Evolutionary conservation across 2,113 vertebrate species (phyloP).

Genomic region (Salvelinus sp.): DNA sequence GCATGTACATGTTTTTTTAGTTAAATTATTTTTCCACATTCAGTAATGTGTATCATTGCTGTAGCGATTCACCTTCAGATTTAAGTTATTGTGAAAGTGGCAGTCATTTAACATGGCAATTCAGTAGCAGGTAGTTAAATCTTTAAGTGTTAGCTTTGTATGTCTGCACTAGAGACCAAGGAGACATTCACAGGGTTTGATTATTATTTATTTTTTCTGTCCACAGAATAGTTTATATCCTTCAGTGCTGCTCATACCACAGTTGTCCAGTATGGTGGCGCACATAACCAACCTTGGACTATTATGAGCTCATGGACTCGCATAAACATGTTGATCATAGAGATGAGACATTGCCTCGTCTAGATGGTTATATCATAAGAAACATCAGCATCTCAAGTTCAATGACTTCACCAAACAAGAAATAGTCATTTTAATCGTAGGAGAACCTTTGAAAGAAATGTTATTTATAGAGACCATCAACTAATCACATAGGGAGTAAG

Average conservation of each 20-base stretch:
- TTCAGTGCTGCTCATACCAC: conserved; percentile 33
- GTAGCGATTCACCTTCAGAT: conserved; percentile 31
- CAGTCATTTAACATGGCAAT: conserved; percentile 52
- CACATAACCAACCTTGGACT: not conserved
- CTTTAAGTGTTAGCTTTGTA: conserved; percentile 50
- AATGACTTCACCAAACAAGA: not conserved
- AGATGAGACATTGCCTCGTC: not conserved
- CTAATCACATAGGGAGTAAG: not conserved
- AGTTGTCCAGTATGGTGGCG: conserved; percentile 44
- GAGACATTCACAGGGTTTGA: not conserved
- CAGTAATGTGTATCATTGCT: not conserved
- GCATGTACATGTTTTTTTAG: not conserved
- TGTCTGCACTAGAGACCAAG: conserved; percentile 43
- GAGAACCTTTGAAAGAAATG: not conserved
- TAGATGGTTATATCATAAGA: not conserved
- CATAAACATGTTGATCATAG: not conserved
- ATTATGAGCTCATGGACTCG: not conserved
- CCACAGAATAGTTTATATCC: not conserved
- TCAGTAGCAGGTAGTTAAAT: conserved; percentile 61
- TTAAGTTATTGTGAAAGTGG: conserved; percentile 49
- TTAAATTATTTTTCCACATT: not conserved
- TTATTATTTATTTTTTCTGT: conserved; percentile 8
- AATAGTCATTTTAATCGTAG: too few relatives aligned
- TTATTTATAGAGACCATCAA: not conserved
- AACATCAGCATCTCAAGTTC: not conserved